phyloP scores from a whole-genome alignment of 1,140 invertebrate genomes.

The Drosophila pachea region DNA sequence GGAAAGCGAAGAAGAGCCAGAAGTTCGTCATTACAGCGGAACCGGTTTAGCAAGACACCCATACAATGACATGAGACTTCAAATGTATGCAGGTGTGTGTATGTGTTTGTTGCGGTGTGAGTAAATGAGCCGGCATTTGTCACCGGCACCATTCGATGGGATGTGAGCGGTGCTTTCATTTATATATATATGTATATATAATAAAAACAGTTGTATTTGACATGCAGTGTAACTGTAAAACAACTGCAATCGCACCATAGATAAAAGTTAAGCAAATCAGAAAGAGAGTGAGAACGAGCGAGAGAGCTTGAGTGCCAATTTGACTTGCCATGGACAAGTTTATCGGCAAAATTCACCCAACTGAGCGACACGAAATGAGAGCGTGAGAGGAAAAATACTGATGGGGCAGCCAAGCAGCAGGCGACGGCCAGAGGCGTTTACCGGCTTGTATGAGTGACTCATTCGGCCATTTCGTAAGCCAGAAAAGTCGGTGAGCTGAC shows the following conservation, averaged over 20 bases:
- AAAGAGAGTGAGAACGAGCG: neutral
- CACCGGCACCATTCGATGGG: constrained; percentile 21
- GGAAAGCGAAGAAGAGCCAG: constrained; percentile 24
- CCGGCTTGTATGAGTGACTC: constrained; percentile 35
- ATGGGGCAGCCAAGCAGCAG: neutral
- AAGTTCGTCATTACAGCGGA: constrained; percentile 32
- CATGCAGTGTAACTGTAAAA: constrained; percentile 30
- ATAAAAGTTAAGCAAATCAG: constrained; percentile 11
- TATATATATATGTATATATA: constrained; percentile 15
- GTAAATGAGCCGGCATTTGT: constrained; percentile 36
- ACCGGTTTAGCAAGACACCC: constrained; percentile 35
- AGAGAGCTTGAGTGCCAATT: constrained; percentile 4
- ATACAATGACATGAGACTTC: constrained; percentile 10
- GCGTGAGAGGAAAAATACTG: constrained; percentile 24
- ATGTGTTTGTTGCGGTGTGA: constrained; percentile 3
- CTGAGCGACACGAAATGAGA: constrained; percentile 24
- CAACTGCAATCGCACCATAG: constrained; percentile 23
- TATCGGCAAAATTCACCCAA: constrained; percentile 22
- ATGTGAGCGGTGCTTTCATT: constrained; percentile 27
- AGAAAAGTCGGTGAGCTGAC: constrained; percentile 16
- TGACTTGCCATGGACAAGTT: constrained; percentile 23
- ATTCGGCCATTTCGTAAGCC: constrained; percentile 31
- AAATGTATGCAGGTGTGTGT: constrained; percentile 10
- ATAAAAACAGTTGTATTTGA: constrained; percentile 31
- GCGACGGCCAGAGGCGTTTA: constrained; percentile 14